Base-by-base conservation (phyloP, 1,140 invertebrate species). In the Papilio helenus region DNA sequence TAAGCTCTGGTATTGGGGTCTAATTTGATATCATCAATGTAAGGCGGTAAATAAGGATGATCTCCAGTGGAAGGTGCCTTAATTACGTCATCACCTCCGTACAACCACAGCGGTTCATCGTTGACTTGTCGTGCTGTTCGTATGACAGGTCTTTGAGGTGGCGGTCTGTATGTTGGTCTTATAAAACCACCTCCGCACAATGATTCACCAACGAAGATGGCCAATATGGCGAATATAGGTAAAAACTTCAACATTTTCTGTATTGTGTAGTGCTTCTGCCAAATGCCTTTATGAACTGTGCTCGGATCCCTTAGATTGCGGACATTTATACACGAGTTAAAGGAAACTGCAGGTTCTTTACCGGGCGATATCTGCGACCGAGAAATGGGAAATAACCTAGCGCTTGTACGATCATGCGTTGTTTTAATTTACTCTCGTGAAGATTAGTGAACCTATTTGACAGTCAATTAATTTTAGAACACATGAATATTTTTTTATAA, bases 21-120 rank as follows among this genome's bases (percentile, higher is more conserved):
- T 51, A 90, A 44, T 49, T 88, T 88, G 9, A 91, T 44, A 42
- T 90, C 88, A 68, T 91, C 90, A 12, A 89, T 90, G 49, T 85
- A 79, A 9, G 79, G 73, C 5, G 90, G 90, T 18, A 92, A 78
- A 16, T 84, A 68, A 8, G 91, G 91, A 78, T 92, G 87, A 29
- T 90, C 89, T 14, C 81, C 86, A 9, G 79, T 86, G 9, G 88
- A 77, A 4, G 88, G 89, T 16, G 88, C 89, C 58, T 83, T 76
- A 3, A 80, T 79, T 1, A 87, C 78, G 72, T 89, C 68, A 39
- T 87, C 87, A 3, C 86, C 90, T 82, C 88, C 68, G 55, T 88
- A 86, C 42, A 92, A 68, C 89, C 88, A 90, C 23, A 86, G 81
- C 16, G 90, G 88, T 20, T 90, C 78, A 20, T 86, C 82, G 10